Evolutionary conservation across 2,888 invertebrate genomes (phyloP).

Genomic region (Diogma glabrata): DNA sequence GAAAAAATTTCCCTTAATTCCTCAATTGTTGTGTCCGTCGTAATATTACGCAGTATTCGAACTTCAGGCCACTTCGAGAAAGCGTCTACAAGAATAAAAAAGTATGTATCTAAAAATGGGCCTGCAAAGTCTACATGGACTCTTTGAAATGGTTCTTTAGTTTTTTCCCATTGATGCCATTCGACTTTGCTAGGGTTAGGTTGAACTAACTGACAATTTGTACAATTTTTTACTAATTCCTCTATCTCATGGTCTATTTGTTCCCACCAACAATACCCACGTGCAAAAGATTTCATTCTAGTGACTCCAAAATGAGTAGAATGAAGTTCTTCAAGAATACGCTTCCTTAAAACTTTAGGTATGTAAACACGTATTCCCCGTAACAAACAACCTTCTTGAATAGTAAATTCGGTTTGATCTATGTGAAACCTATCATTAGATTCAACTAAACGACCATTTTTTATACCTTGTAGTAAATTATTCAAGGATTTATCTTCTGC

Average conservation of each 20-base stretch:
- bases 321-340: too few relatives aligned
- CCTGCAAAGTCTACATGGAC: slow-evolving; percentile 20
- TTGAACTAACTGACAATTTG: slow-evolving; percentile 11
- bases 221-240: slow-evolving; percentile 16
- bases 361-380: slow-evolving; percentile 10
- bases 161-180: slow-evolving; percentile 17
- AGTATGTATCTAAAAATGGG: slow-evolving; percentile 4
- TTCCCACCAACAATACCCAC: slow-evolving; percentile 21
- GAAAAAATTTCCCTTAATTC: too few relatives aligned
- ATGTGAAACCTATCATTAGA: neutral
- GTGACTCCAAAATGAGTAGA: too few relatives aligned
- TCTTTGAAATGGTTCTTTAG: slow-evolving; percentile 19
- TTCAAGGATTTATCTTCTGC: too few relatives aligned
- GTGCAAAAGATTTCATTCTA: slow-evolving; percentile 19
- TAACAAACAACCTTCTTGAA: slow-evolving; percentile 16
- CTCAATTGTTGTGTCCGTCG: too few relatives aligned
- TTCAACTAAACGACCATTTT: neutral
- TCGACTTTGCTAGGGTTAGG: slow-evolving; percentile 14
- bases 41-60: slow-evolving; percentile 12
- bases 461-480: too few relatives aligned
- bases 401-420: slow-evolving; percentile 15
- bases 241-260: slow-evolving; percentile 21
- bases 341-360: too few relatives aligned
- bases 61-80: slow-evolving; percentile 20
- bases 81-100: slow-evolving; percentile 16